phyloP scores from a whole-genome alignment of 2,113 vertebrate genomes.

The Nesospiza acunhae region DNA sequence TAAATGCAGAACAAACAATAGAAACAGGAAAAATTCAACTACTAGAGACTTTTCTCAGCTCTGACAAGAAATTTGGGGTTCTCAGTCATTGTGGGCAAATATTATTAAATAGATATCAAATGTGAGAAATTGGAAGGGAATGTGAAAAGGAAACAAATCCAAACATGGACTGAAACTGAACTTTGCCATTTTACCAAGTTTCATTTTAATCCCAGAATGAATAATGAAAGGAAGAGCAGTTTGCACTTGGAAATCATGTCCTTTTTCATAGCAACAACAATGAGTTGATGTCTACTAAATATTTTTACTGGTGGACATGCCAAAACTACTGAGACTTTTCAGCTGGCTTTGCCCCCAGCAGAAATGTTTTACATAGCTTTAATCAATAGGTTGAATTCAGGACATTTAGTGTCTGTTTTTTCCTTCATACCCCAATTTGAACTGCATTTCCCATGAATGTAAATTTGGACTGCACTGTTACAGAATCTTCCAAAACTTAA shows the following conservation, averaged over 20 bases:
- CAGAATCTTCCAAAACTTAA: neutral
- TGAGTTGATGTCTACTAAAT: neutral
- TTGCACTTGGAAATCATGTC: neutral
- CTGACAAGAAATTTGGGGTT: neutral
- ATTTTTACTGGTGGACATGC: neutral
- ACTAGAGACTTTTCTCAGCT: neutral
- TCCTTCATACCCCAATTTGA: neutral
- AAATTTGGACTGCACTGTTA: neutral
- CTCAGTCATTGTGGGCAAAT: neutral
- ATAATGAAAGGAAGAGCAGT: neutral
- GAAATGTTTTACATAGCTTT: neutral
- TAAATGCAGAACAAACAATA: neutral
- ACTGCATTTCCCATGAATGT: neutral
- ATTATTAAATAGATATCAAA: neutral
- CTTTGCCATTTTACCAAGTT: neutral
- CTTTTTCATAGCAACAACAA: neutral
- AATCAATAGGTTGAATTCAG: neutral
- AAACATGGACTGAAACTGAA: neutral
- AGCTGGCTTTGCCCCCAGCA: neutral
- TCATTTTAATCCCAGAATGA: neutral
- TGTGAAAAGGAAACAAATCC: neutral
- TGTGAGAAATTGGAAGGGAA: neutral
- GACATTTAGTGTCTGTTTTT: neutral
- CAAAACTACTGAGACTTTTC: neutral
- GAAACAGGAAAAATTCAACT: neutral